Evolutionary conservation across 2,888 invertebrate species (phyloP).

Genomic region (Aspidapion aeneum): DNA sequence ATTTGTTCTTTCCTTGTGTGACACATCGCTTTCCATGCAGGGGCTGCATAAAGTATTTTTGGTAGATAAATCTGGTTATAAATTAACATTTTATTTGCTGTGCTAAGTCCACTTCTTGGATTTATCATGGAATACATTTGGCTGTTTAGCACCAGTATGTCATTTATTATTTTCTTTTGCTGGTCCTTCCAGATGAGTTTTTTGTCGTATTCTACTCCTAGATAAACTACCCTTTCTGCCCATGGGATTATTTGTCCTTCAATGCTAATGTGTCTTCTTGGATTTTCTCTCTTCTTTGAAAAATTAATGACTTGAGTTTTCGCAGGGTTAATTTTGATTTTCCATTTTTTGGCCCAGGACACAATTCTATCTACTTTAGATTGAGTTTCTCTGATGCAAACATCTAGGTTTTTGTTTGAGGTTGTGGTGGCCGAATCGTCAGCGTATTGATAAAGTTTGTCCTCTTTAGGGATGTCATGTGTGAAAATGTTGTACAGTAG

Average conservation of each 20-base stretch:
- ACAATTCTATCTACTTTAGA: not conserved
- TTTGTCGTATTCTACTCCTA: not conserved
- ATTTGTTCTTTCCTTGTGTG: not conserved
- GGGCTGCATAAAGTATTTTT: not conserved
- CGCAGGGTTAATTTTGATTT: not conserved
- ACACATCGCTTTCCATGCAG: not conserved
- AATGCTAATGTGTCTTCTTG: not conserved
- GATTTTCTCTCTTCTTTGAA: not conserved
- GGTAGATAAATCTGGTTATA: not conserved
- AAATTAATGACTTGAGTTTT: not conserved
- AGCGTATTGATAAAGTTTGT: constrained; percentile 2
- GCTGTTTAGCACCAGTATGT: too few relatives aligned
- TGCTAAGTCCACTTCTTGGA: too few relatives aligned
- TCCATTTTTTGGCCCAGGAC: not conserved
- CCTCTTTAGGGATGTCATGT: constrained; percentile 4
- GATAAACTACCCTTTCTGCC: not conserved
- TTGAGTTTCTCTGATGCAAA: not conserved
- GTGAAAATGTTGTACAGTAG: constrained; percentile 6
- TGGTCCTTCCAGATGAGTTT: not conserved
- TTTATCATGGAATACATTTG: too few relatives aligned
- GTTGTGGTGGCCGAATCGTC: constrained; percentile 3
- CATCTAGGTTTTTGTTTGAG: not conserved
- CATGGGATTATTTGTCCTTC: not conserved
- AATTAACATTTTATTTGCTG: too few relatives aligned
- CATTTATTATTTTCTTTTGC: too few relatives aligned